These are phyloP conservation scores for Drosophila kanekoi DNA, from an alignment of 2,888 invertebrate genomes.

Conservation along the genomic window DNA sequence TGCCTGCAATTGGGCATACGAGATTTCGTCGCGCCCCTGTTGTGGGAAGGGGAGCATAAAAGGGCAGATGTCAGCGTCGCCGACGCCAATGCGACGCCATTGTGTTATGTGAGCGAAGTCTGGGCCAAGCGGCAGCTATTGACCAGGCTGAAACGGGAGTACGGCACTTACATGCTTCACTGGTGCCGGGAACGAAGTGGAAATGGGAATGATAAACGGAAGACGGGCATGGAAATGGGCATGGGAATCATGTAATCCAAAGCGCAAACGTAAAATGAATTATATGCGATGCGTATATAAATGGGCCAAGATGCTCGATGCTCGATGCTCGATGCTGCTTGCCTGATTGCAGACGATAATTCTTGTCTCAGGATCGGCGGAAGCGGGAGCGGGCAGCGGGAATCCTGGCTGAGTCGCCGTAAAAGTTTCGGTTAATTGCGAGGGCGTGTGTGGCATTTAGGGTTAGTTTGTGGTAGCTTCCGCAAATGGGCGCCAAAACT, in stretches of 20 bases:
- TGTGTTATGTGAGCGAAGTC: slow-evolving; percentile 8
- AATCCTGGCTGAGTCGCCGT: slow-evolving; percentile 14
- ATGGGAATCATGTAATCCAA: slow-evolving; percentile 8
- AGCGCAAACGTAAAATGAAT: slow-evolving; percentile 75
- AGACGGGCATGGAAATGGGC: no score
- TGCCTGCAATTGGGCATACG: slow-evolving; percentile 22
- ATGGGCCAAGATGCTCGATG: slow-evolving; percentile 35
- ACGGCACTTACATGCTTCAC: slow-evolving; percentile 61
- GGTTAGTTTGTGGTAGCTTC: slow-evolving; percentile 20
- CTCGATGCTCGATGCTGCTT: slow-evolving; percentile 40
- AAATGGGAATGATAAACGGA: no score
- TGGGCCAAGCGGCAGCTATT: slow-evolving; percentile 36
- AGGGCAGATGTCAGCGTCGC: slow-evolving; percentile 66
- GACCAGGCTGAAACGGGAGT: slow-evolving; percentile 52
- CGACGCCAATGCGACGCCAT: slow-evolving; percentile 37
- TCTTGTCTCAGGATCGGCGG: slow-evolving; percentile 44
- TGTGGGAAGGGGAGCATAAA: slow-evolving; percentile 30
- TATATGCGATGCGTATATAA: slow-evolving; percentile 63
- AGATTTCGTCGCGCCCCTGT: slow-evolving; percentile 15
- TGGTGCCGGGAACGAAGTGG: slow-evolving; percentile 6
- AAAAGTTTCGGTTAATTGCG: slow-evolving; percentile 73
- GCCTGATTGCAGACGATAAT: slow-evolving; percentile 73
- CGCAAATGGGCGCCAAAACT: slow-evolving; percentile 18
- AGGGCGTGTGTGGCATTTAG: slow-evolving; percentile 31
- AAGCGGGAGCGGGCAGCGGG: background rate